Percentiles rank a stretch among this genome's conserved stretches.
Evolutionary conservation across 2,888 invertebrate species (phyloP).

Genomic region (Argyra leucocephala): DNA sequence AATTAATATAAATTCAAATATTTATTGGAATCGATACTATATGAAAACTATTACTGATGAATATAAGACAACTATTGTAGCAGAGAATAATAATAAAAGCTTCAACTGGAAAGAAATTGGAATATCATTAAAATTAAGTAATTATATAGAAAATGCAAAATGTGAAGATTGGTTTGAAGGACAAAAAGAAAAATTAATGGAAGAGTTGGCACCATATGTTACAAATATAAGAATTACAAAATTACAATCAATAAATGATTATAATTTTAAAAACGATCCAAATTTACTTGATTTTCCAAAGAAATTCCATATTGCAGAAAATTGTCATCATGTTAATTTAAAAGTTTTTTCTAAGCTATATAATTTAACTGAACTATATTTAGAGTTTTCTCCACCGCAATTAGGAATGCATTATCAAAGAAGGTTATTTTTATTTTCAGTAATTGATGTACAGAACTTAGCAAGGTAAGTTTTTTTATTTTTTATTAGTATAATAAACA

Average conservation of each 20-base stretch:
- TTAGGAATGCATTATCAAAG: conserved; percentile 29
- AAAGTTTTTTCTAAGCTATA: conserved; percentile 31
- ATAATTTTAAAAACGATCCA: background rate
- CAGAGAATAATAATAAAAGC: background rate
- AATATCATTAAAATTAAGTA: conserved; percentile 15
- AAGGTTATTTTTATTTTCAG: conserved; percentile 33
- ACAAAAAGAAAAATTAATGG: conserved; percentile 28
- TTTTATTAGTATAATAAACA: background rate
- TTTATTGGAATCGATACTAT: conserved; percentile 35
- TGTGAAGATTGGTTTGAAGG: conserved; percentile 31
- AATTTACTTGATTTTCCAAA: background rate
- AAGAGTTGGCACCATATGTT: conserved; percentile 19
- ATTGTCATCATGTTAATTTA: conserved; percentile 35
- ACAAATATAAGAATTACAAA: background rate
- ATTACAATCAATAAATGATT: background rate
- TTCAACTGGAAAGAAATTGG: background rate
- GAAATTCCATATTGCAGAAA: conserved; percentile 28
- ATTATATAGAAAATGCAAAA: conserved; percentile 32
- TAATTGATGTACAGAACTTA: conserved; percentile 30
- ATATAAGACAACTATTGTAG: conserved; percentile 19
- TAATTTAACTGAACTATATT: conserved; percentile 26
- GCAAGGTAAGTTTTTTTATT: conserved; percentile 24
- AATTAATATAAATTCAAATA: conserved; percentile 28
- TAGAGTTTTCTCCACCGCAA: conserved; percentile 34
- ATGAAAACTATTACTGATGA: conserved; percentile 27